phyloP scores from a whole-genome alignment of 2,797 vertebrate genomes.

The Esox lucius region DNA sequence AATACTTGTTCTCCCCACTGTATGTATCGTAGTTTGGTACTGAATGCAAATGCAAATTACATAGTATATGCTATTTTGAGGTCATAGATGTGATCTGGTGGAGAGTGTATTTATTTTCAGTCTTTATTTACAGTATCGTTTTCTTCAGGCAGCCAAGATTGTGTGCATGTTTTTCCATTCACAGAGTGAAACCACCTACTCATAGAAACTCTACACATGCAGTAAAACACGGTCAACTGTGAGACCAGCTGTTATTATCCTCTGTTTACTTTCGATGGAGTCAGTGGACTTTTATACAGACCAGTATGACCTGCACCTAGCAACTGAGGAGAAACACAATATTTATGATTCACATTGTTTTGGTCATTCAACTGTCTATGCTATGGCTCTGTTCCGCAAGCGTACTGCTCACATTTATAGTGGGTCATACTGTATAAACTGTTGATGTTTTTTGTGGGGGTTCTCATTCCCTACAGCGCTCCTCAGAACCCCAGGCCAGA shows the following conservation, averaged over 20 bases:
- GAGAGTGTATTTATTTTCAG: neutral
- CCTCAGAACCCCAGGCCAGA: neutral
- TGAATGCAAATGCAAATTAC: too few relatives aligned
- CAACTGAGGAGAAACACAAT: constrained; percentile 56
- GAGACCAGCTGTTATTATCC: constrained; percentile 74
- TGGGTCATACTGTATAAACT: neutral
- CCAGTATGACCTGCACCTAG: constrained; percentile 51
- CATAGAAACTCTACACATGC: constrained; percentile 60
- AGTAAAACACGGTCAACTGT: constrained; percentile 71
- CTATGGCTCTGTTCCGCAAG: neutral
- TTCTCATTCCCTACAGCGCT: neutral
- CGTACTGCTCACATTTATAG: neutral
- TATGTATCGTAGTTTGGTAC: too few relatives aligned
- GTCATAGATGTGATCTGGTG: neutral
- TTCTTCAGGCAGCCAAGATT: neutral
- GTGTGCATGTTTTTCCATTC: constrained; percentile 24
- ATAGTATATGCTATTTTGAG: too few relatives aligned
- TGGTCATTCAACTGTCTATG: neutral
- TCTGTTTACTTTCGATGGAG: constrained; percentile 81
- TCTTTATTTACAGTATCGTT: neutral
- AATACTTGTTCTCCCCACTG: too few relatives aligned
- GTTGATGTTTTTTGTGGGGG: neutral
- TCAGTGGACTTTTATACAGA: constrained; percentile 59
- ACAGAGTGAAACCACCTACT: constrained; percentile 60
- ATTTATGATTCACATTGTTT: constrained; percentile 29